Base-by-base conservation (phyloP, 2,888 invertebrate species). In the Chloroclysta siterata region DNA sequence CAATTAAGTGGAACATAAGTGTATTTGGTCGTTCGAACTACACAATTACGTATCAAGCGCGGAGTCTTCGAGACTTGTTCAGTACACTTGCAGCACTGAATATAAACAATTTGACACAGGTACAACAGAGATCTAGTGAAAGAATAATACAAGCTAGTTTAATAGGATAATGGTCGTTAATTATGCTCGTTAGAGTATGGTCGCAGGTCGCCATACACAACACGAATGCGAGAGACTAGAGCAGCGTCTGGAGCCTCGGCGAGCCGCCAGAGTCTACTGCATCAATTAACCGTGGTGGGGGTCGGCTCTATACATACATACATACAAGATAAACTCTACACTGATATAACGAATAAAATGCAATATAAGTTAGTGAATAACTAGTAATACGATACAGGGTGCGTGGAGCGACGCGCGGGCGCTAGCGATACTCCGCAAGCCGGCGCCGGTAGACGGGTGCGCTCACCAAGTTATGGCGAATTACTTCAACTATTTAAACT, bases 61-160 rank as follows among this genome's bases (percentile, higher is more conserved):
- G 80, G 80, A 78, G 80, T 82, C 82, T 78, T 84, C 85, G 87
- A 85, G 84, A 84, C 87, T 83, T 75, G 78, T 80, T 78, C 81
- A 79, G 80, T 84, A 83, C 84, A 83, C 86, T 86, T 88, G 89
- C 72, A 86, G 87, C 88, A 88, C 85, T 84, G 87, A 88, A 89
- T 85, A 89, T 80, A 89, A 86, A 88, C 86, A 87, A 90, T 88
- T 89, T 87, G 82, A 90, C 87, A 87, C 92, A 92, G 93, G 93
- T 93, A 93, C 93, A 89, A 91, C 89, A 92, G 92, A 92, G 93
- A 93, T 93, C 93, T 92, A 92, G 89, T 90, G 89, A 90, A 91
- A 91, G 84, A 90, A 90, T 93, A 92, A 92, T 92, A 90, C 83
- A 87, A 88, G 90, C 92, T 92, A 92, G 84, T 84, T 84, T 63